Evolutionary conservation across 1,140 invertebrate genomes (phyloP).

Genomic region (Cyclargus thomasi): DNA sequence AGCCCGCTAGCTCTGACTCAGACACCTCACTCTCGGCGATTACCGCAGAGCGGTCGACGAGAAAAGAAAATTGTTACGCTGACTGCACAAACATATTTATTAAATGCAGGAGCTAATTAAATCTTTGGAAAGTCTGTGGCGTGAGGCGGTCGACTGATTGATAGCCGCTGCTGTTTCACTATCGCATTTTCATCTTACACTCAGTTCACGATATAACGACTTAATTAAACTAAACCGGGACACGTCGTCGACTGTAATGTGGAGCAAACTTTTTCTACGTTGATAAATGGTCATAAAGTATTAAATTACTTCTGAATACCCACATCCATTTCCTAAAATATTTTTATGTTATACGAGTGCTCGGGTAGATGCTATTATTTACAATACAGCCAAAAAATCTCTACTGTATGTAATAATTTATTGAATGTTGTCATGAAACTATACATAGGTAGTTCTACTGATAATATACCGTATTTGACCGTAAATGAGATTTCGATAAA

Average conservation of each 20-base stretch:
- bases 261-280: not conserved
- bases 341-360: too few relatives aligned
- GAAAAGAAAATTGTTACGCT: constrained; percentile 71
- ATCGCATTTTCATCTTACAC: constrained; percentile 60
- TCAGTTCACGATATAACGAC: constrained; percentile 35
- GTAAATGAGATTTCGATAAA: too few relatives aligned
- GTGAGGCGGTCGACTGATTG: constrained; percentile 49
- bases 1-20: constrained; percentile 38
- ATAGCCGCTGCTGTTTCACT: constrained; percentile 39
- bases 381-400: too few relatives aligned
- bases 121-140: constrained; percentile 60
- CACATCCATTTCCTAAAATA: too few relatives aligned
- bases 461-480: too few relatives aligned
- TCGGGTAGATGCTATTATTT: too few relatives aligned
- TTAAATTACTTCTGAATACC: too few relatives aligned
- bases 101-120: constrained; percentile 67
- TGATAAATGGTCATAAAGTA: not conserved
- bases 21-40: constrained; percentile 46
- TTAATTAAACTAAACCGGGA: constrained; percentile 32
- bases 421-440: too few relatives aligned
- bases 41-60: constrained; percentile 34
- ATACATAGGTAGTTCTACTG: too few relatives aligned
- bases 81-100: constrained; percentile 65
- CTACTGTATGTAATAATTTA: too few relatives aligned
- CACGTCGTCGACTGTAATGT: not conserved